Percentiles rank a stretch among this genome's conserved stretches.
phyloP scores from a whole-genome alignment of 1,140 invertebrate species.

The Zaprionus kolodkinae region DNA sequence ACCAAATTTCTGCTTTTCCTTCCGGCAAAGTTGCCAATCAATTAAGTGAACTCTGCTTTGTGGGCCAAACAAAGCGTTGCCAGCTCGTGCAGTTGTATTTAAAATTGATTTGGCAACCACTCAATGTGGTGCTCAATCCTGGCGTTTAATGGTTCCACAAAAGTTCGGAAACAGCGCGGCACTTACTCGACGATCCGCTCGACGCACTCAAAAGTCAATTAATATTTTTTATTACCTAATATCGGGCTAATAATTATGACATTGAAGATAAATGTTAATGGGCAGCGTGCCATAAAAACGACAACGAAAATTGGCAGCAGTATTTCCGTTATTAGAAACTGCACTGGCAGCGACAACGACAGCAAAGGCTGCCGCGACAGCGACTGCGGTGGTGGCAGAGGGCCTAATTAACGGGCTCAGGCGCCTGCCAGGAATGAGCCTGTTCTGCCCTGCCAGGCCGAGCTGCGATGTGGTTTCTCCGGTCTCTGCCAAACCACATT shows the following conservation, averaged over 20 bases:
- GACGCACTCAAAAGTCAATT: conserved; percentile 51
- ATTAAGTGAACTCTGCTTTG: background rate
- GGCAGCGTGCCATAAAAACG: conserved; percentile 41
- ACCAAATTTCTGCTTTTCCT: background rate
- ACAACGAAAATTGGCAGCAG: conserved; percentile 45
- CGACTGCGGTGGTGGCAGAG: conserved; percentile 9
- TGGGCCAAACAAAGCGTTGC: background rate
- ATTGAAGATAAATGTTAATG: conserved; percentile 64
- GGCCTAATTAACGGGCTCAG: conserved; percentile 60
- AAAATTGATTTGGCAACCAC: conserved; percentile 10
- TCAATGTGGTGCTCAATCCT: conserved; percentile 1
- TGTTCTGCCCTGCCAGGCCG: background rate
- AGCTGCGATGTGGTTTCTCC: conserved; percentile 41
- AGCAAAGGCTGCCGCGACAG: too few relatives aligned
- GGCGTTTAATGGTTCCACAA: conserved; percentile 28
- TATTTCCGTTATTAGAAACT: conserved; percentile 64
- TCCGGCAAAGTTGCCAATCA: background rate
- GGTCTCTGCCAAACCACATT: conserved; percentile 53
- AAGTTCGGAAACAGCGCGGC: background rate
- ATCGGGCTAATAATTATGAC: conserved; percentile 73
- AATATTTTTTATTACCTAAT: conserved; percentile 66
- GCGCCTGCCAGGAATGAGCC: conserved; percentile 14
- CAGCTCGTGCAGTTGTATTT: background rate
- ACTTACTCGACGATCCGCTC: background rate
- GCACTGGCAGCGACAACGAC: conserved; percentile 1